These are phyloP conservation scores for Sebastes fasciatus DNA, from an alignment of 2,113 vertebrate species.

Conservation along the genomic window DNA sequence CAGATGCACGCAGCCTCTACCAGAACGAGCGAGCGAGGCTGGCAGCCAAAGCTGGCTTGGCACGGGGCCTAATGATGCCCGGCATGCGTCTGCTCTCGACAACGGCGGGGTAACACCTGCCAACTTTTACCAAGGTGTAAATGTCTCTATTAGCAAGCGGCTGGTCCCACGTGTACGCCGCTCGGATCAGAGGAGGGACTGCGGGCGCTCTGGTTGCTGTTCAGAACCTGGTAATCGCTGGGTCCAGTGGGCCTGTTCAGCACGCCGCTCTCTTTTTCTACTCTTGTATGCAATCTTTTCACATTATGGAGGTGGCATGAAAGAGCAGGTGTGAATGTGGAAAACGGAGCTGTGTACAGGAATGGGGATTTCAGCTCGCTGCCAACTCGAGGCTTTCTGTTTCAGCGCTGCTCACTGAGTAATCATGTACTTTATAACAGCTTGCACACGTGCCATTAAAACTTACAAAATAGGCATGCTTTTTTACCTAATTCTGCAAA, in stretches of 20 bases:
- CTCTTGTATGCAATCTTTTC: conserved; percentile 56
- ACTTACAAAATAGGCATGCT: not conserved
- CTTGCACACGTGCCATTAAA: not conserved
- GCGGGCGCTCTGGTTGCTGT: conserved; percentile 82
- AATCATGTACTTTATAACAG: not conserved
- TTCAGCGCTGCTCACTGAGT: conserved; percentile 14
- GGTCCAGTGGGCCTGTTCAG: conserved; percentile 77
- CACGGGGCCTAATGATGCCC: conserved; percentile 96
- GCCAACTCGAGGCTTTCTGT: conserved; percentile 14
- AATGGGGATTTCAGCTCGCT: conserved; percentile 14
- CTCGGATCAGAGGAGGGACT: conserved; percentile 90
- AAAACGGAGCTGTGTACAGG: conserved; percentile 19
- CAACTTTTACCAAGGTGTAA: conserved; percentile 98
- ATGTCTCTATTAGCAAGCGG: conserved; percentile 96
- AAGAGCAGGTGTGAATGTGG: conserved; percentile 47
- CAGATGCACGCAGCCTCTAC: conserved; percentile 43
- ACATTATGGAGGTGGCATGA: conserved; percentile 48
- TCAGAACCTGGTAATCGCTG: conserved; percentile 72
- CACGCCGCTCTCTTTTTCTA: conserved; percentile 53
- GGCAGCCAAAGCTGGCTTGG: conserved; percentile 92
- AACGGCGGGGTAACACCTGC: conserved; percentile 95
- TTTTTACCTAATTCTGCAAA: not conserved
- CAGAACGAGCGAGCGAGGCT: conserved; percentile 70
- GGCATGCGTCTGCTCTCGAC: conserved; percentile 94
- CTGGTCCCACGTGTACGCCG: conserved; percentile 88